phyloP scores from a whole-genome alignment of 2,113 vertebrate genomes.

The Dasyornis broadbenti region DNA sequence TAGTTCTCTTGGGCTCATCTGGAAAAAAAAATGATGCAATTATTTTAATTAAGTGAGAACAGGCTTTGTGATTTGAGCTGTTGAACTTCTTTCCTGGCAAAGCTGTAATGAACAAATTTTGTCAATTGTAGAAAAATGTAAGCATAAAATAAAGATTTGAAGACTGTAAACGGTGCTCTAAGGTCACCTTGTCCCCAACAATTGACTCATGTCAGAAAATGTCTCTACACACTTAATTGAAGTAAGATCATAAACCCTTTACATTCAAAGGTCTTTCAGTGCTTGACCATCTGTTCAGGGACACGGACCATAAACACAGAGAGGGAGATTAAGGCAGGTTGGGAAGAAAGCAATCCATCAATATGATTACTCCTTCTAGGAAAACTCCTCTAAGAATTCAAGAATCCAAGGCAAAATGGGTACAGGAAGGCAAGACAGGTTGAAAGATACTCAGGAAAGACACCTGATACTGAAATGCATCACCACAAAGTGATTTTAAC shows the following conservation, averaged over 20 bases:
- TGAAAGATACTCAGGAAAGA: neutral
- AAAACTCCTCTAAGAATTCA: neutral
- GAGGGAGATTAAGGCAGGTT: conserved; percentile 25
- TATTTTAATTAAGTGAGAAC: conserved; percentile 7
- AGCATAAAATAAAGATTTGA: neutral
- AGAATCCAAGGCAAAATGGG: neutral
- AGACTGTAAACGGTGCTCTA: neutral
- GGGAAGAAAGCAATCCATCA: neutral
- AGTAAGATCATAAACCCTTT: conserved; percentile 60
- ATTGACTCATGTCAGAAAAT: neutral
- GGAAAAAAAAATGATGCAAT: neutral
- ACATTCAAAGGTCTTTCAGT: conserved; percentile 40
- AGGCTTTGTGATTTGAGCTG: neutral
- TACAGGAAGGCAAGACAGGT: neutral
- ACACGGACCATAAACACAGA: neutral
- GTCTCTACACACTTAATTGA: neutral
- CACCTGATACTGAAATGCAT: neutral
- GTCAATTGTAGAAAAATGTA: neutral
- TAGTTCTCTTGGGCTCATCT: neutral
- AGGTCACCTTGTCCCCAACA: conserved; percentile 7
- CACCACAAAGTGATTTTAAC: neutral
- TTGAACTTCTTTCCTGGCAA: neutral
- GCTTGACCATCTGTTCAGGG: conserved; percentile 55
- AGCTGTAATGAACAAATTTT: neutral
- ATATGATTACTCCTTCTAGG: neutral